phyloP scores from a whole-genome alignment of 2,888 invertebrate genomes.

The Philonicus albiceps region DNA sequence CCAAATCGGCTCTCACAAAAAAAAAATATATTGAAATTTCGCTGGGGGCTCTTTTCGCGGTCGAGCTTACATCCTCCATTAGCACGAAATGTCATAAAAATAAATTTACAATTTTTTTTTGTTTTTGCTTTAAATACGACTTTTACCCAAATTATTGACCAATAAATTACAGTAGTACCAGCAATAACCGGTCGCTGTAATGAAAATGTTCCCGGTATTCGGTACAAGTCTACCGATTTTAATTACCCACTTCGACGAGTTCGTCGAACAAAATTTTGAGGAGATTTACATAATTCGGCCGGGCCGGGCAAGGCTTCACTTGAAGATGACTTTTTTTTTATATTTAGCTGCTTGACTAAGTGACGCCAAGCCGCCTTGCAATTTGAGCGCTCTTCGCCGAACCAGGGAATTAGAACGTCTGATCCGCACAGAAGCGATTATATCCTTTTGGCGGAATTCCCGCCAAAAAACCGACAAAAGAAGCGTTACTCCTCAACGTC shows the following conservation, averaged over 20 bases:
- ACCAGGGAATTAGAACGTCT: not conserved
- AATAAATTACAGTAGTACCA: slow-evolving; percentile 19
- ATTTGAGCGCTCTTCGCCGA: not conserved
- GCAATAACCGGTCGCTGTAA: not conserved
- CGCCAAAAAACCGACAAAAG: not conserved
- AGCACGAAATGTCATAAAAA: slow-evolving; percentile 15
- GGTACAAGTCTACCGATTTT: slow-evolving; percentile 3
- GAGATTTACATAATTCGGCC: slow-evolving; percentile 25
- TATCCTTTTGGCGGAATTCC: slow-evolving; percentile 2
- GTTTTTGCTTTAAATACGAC: not conserved
- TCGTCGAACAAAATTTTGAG: slow-evolving; percentile 1
- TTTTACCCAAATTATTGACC: not conserved
- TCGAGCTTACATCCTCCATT: not conserved
- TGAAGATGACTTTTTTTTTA: slow-evolving; percentile 8
- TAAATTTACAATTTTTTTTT: not conserved
- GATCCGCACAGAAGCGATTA: not conserved
- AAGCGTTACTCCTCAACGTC: not conserved
- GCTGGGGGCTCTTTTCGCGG: not conserved
- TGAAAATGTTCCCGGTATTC: slow-evolving; percentile 20
- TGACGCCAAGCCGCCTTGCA: not conserved
- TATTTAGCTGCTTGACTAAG: not conserved
- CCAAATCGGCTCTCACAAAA: not conserved
- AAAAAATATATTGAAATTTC: not conserved
- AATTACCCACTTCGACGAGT: not conserved
- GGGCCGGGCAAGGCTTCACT: not conserved